Percentiles rank a stretch among this genome's conserved stretches.
Evolutionary conservation across 2,888 invertebrate genomes (phyloP).

Genomic region (Ephialtes manifestator): DNA sequence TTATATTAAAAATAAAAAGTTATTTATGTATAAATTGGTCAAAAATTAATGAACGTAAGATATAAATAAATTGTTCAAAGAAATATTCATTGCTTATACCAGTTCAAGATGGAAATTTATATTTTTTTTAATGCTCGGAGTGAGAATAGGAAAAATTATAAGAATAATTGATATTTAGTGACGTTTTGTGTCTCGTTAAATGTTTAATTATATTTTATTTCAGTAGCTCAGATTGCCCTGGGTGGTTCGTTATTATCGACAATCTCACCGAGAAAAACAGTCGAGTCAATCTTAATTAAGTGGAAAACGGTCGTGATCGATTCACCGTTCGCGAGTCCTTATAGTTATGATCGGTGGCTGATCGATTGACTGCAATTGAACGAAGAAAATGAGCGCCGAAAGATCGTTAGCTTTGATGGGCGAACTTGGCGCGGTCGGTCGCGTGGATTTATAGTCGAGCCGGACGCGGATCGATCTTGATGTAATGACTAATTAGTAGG

Average conservation of each 20-base stretch:
- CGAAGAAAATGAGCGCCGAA: conserved; percentile 51
- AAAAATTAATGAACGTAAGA: too few relatives aligned
- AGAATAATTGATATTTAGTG: conserved; percentile 3
- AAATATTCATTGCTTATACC: too few relatives aligned
- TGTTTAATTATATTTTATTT: background rate
- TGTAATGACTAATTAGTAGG: conserved; percentile 61
- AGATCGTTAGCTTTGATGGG: conserved; percentile 66
- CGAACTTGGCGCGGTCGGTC: conserved; percentile 42
- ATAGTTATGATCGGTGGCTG: conserved; percentile 64
- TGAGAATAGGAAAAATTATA: background rate
- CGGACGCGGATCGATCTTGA: conserved; percentile 8
- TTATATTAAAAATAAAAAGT: too few relatives aligned
- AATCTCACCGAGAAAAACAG: conserved; percentile 1
- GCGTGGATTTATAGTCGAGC: conserved; percentile 62
- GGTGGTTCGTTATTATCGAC: conserved; percentile 30
- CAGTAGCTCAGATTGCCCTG: background rate
- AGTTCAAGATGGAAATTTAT: too few relatives aligned
- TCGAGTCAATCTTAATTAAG: conserved; percentile 62
- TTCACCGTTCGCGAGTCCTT: conserved; percentile 36
- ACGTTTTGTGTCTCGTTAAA: conserved; percentile 11
- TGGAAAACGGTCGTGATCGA: conserved; percentile 63
- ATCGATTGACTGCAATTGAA: conserved; percentile 53
- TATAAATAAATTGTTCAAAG: too few relatives aligned
- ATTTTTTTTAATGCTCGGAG: too few relatives aligned
- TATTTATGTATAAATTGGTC: too few relatives aligned